Base-by-base conservation (phyloP, 1,140 invertebrate species). In the Leptopilina clavipes region DNA sequence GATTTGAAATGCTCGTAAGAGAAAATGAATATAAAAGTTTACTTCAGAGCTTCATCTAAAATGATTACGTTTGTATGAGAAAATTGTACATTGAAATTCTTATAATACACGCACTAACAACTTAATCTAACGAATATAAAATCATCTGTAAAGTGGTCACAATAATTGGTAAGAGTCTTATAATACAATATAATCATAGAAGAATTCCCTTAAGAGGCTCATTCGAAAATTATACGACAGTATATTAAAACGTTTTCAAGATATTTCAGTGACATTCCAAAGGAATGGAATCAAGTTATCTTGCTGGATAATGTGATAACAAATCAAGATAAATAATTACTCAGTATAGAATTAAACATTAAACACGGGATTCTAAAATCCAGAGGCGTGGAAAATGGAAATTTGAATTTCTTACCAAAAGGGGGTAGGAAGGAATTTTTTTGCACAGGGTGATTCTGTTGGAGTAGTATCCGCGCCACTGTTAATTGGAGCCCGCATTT, bases 41-140 rank as follows among this genome's bases (percentile, higher is more conserved):
- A 31, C 1, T 40, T 3, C 56, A 14, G 14, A n/a, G 2, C 22
- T 31, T 52, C 48, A 52, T 52, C 48, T 52, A 52, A 52, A 52
- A 52, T 52, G 48, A 52, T 52, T 52, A 52, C 48, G 48, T 52
- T 52, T 52, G 48, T 52, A 52, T 2, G 5, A 17, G 25, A 65
- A 65, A 37, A 65, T 65, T 65, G 25, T n/a, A 22, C 14, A 25
- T 65, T 65, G 59, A 65, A 65, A 31, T 25, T 65, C 56, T 65
- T 8, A 40, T 6, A 40, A 40, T 40, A 40, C 8, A 25, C n/a
- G n/a, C 59, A 6, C 11, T 37, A 65, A 65, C 25, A 65, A 65
- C 25, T 65, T 65, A 25, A 65, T 65, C 25, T 65, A 6, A 3
- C 59, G 25, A 65, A 65, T 31, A 65, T 31, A 65, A 65, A 65